Conservation (phyloP, 2,888 invertebrate genomes). For the Hydrotaea diabolus region DNA sequence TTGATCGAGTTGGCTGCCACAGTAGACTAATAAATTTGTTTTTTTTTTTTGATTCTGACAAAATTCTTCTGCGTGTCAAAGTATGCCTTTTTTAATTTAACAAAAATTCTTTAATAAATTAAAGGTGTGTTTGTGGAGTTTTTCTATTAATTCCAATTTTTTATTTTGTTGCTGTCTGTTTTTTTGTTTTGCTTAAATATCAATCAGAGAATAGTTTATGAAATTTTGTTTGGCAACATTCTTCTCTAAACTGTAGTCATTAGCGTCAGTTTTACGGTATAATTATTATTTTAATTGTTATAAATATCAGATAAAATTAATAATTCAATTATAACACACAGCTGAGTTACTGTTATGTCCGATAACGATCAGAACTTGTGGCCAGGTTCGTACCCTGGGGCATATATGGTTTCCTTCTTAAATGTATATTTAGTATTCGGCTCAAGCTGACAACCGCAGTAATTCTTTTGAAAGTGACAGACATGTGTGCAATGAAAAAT, state of each 20-base stretch:
- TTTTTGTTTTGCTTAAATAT: conserved; percentile 16
- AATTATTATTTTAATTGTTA: conserved; percentile 27
- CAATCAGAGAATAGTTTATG: conserved; percentile 44
- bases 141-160: not conserved
- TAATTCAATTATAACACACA: not conserved
- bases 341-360: too few relatives aligned
- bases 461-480: too few relatives aligned
- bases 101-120: conserved; percentile 57
- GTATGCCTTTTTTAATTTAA: conserved; percentile 62
- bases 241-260: conserved; percentile 16
- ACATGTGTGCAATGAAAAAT: too few relatives aligned
- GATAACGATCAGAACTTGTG: too few relatives aligned
- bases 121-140: conserved; percentile 49
- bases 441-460: too few relatives aligned
- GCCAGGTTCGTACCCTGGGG: too few relatives aligned
- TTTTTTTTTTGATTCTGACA: conserved; percentile 30
- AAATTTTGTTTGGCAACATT: conserved; percentile 35
- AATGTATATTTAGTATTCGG: too few relatives aligned
- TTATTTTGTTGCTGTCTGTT: not conserved
- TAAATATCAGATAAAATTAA: conserved; percentile 15
- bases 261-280: conserved; percentile 24
- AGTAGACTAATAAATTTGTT: conserved; percentile 36
- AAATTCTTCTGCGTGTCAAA: conserved; percentile 58
- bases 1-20: conserved; percentile 33
- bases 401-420: too few relatives aligned